These are phyloP conservation scores for Zelleria hepariella DNA, from an alignment of 2,888 invertebrate species.

Conservation along the genomic window DNA sequence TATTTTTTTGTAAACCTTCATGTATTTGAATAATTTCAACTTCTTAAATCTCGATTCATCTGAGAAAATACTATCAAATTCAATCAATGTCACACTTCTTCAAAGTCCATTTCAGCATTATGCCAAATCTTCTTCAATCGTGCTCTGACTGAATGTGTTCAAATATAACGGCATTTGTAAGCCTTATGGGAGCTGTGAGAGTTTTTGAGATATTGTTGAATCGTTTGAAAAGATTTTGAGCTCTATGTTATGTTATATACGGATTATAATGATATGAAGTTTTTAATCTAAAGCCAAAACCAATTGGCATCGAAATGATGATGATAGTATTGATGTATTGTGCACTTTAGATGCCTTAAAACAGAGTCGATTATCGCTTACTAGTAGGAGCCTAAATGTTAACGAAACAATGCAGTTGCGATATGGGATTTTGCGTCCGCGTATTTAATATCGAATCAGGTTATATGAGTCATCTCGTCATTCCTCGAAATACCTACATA, in stretches of 20 bases:
- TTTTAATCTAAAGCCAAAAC: background rate
- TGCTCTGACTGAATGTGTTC: slow-evolving; percentile 42
- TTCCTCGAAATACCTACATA: too few species aligned
- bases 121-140: slow-evolving; percentile 1
- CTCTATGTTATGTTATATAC: background rate
- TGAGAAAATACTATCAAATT: background rate
- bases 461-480: too few species aligned
- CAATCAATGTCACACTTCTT: background rate
- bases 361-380: background rate
- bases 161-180: slow-evolving; percentile 46
- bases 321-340: background rate
- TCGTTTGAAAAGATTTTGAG: background rate
- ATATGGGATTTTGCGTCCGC: too few species aligned
- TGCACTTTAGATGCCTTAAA: background rate
- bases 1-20: background rate
- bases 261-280: background rate
- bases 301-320: background rate
- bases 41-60: background rate
- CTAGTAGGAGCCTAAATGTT: background rate
- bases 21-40: background rate
- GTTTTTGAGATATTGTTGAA: slow-evolving; percentile 33
- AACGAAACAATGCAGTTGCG: too few species aligned
- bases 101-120: background rate
- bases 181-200: slow-evolving; percentile 67
- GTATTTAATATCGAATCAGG: too few species aligned